phyloP scores from a whole-genome alignment of 2,797 vertebrate species.

The Brachyalestes nurse region DNA sequence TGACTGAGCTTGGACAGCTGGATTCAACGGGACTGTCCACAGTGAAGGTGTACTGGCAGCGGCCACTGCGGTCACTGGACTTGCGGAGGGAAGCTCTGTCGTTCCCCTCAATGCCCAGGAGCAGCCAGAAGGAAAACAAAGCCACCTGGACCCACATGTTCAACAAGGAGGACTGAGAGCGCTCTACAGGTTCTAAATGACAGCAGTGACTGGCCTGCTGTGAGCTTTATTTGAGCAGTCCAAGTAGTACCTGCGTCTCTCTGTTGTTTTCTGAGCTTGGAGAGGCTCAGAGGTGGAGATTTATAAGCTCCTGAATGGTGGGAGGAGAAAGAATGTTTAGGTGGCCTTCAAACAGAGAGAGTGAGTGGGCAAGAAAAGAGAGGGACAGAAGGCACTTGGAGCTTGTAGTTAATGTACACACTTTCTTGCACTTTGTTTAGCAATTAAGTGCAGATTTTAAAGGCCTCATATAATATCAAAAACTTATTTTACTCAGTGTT shows the following conservation, averaged over 20 bases:
- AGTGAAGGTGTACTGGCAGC: slow-evolving; percentile 88
- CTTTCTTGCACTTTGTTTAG: background rate
- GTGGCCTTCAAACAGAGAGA: slow-evolving; percentile 3
- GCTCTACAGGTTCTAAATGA: background rate
- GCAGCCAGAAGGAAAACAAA: background rate
- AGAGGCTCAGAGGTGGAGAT: background rate
- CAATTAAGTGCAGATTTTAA: no score
- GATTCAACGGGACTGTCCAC: slow-evolving; percentile 83
- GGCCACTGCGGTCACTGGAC: slow-evolving; percentile 74
- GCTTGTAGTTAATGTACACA: background rate
- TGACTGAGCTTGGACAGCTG: slow-evolving; percentile 76
- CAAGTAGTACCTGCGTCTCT: background rate
- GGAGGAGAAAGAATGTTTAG: slow-evolving; percentile 23
- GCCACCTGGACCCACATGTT: slow-evolving; percentile 13
- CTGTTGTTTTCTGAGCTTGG: background rate
- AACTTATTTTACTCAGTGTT: no score
- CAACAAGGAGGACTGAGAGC: background rate
- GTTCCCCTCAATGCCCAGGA: background rate
- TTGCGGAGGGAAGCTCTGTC: slow-evolving; percentile 8
- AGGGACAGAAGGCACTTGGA: background rate
- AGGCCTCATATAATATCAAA: no score
- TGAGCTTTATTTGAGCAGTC: background rate
- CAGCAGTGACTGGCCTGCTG: background rate
- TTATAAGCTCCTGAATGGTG: slow-evolving; percentile 28
- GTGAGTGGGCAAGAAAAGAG: background rate